Percentiles rank a stretch among this genome's conserved stretches.
Evolutionary conservation across 2,113 vertebrate genomes (phyloP).

Genomic region (Heteronetta atricapilla): DNA sequence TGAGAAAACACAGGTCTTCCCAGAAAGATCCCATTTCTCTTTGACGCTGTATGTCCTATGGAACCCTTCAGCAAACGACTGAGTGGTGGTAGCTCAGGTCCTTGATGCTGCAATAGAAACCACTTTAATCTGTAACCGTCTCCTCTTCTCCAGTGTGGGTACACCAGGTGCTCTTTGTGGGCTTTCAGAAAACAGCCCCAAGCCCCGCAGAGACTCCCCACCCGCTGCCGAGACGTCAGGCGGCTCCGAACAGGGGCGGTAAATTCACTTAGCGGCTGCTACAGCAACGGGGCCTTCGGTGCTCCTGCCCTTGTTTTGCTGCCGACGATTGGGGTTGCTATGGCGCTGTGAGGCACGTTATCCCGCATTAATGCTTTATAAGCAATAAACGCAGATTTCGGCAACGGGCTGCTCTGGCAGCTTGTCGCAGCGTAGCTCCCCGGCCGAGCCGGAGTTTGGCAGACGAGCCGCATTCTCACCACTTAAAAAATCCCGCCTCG

Average conservation of each 20-base stretch:
- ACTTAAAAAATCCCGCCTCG: not conserved
- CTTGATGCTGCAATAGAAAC: not conserved
- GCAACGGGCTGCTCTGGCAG: not conserved
- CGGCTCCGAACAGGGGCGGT: not conserved
- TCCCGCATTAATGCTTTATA: not conserved
- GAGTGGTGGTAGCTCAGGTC: not conserved
- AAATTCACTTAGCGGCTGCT: conserved; percentile 1
- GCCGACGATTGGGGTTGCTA: not conserved
- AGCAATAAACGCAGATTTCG: not conserved
- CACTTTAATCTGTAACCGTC: not conserved
- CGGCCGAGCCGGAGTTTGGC: not conserved
- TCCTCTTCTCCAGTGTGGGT: not conserved
- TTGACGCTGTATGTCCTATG: accelerated
- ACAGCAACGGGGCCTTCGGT: not conserved
- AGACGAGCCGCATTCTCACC: not conserved
- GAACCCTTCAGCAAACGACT: not conserved
- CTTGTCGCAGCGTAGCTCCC: not conserved
- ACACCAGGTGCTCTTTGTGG: not conserved
- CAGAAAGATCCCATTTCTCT: not conserved
- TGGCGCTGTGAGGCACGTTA: not conserved
- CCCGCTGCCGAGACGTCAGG: not conserved
- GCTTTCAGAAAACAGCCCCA: not conserved
- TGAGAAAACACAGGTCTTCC: not conserved
- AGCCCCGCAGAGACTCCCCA: not conserved
- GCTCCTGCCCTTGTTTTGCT: not conserved